Base-by-base conservation (phyloP, 2,113 vertebrate species). In the Aptenodytes forsteri region DNA sequence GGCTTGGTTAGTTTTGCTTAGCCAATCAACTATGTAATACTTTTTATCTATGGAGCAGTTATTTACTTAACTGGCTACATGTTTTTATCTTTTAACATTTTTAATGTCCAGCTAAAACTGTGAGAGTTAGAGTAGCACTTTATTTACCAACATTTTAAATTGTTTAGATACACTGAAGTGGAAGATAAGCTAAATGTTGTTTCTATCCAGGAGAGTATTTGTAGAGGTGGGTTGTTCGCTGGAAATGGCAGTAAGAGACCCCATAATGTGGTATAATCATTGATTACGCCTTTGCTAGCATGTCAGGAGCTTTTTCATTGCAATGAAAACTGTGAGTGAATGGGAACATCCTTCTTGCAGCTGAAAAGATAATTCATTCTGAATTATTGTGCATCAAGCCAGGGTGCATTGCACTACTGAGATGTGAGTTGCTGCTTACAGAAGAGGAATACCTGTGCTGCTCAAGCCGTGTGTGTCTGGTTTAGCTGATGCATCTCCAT, bases 11-110 rank as follows among this genome's bases (percentile, higher is more conserved):
- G 40, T 38, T 87, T 7, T 2, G 54, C 25, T 80, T 40, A 79
- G 61, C 44, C 66, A 85, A 58, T 90, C 34, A 49, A 58, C 80
- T 93, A 2, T 55, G 83, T 87, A 89, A 89, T 93, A 32, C 40
- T 85, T 93, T 67, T 91, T 94, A 89, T 95, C 89, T 91, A 4
- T 87, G 56, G 36, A 84, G 36, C n/a, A 52, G 59, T 79, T 94
- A 82, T 46, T 93, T 94, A 69, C n/a, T 87, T 93, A 82, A 89
- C 70, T 65, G 59, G 21, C 69, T 77, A n/a, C 22, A 36, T 83
- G 19, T 20, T 85, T 92, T 77, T 83, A 20, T 56, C 50, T 96
- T 95, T 62, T 26, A 71, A 81, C 15, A 5, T 49, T 90, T 82
- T 71, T 58, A 46, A 23, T 30, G 20, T 62, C 36, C 42, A 83